Evolutionary conservation across 2,888 invertebrate species (phyloP).

Genomic region (Trimorus sp.): DNA sequence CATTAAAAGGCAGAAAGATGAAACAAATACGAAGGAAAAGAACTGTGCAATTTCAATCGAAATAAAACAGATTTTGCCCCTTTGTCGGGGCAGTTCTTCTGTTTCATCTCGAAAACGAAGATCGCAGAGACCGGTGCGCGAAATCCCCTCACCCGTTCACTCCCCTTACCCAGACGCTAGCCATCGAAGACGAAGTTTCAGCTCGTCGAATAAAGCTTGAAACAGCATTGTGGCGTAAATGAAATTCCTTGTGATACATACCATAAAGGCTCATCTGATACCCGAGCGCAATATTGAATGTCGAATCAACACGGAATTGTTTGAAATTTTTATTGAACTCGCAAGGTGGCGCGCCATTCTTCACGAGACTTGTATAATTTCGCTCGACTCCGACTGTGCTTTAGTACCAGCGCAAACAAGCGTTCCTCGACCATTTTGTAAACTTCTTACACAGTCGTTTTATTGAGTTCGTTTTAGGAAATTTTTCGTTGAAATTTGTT

Average conservation of each 20-base stretch:
- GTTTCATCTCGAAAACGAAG: constrained; percentile 42
- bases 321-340: constrained; percentile 24
- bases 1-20: constrained; percentile 11
- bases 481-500: too few species aligned
- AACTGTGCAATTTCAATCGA: constrained; percentile 29
- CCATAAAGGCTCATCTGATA: constrained; percentile 39
- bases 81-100: constrained; percentile 24
- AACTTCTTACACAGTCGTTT: too few species aligned
- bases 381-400: too few species aligned
- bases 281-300: constrained; percentile 37
- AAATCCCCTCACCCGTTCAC: neutral
- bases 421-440: too few species aligned
- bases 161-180: neutral
- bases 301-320: constrained; percentile 37
- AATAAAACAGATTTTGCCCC: constrained; percentile 24
- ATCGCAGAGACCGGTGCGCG: constrained; percentile 10
- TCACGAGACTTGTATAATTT: too few species aligned
- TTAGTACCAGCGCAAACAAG: too few species aligned
- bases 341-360: too few species aligned
- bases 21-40: neutral
- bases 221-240: constrained; percentile 50
- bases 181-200: constrained; percentile 37
- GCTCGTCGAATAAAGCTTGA: constrained; percentile 38
- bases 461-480: too few species aligned
- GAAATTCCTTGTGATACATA: constrained; percentile 49